Base-by-base conservation (phyloP, 2,797 vertebrate genomes). In the Aulostomus chinensis region DNA sequence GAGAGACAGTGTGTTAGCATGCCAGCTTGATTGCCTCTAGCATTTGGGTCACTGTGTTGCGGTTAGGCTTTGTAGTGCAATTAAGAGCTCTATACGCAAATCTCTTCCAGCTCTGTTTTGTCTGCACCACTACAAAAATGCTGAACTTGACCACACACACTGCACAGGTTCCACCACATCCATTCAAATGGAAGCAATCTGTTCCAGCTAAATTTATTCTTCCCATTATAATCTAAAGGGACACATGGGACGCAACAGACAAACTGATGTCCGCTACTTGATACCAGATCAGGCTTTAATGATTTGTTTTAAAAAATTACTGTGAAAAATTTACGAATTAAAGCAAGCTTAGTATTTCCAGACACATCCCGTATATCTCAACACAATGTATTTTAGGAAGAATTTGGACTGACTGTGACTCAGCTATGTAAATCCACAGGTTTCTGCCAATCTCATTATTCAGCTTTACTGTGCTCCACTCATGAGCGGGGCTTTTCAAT, bases 21-120 rank as follows among this genome's bases (percentile, higher is more conserved):
- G 50, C 33, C 41, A 65, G 36, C 50, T 59, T 55, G 12, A 55
- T 48, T 58, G 22, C 32, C 45, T 63, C 7, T 13, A 46, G 36
- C 8, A 1, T 65, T 51, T 61, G 24, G 40, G 34, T 70, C 56
- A 42, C 55, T 61, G 45, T 73, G 71, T 76, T 77, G 73, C 78
- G 73, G 74, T 76, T 57, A 38, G 55, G 32, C 54, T 74, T 64
- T 71, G 47, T 73, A 58, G 45, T 46, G 24, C 51, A 47, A 28
- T 25, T 17, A 37, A 25, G 30, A 59, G 10, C 51, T 31, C 33
- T 29, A 20, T 49, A 68, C 55, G 67, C 56, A 81, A 78, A 77
- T 75, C 65, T 86, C 80, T 61, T 74, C 63, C 35, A 32, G 49
- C 46, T 80, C 50, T 86, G 83, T 87, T 88, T 85, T 82, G 85